These are phyloP conservation scores for Craniophora ligustri DNA, from an alignment of 2,888 invertebrate species.

Conservation along the genomic window DNA sequence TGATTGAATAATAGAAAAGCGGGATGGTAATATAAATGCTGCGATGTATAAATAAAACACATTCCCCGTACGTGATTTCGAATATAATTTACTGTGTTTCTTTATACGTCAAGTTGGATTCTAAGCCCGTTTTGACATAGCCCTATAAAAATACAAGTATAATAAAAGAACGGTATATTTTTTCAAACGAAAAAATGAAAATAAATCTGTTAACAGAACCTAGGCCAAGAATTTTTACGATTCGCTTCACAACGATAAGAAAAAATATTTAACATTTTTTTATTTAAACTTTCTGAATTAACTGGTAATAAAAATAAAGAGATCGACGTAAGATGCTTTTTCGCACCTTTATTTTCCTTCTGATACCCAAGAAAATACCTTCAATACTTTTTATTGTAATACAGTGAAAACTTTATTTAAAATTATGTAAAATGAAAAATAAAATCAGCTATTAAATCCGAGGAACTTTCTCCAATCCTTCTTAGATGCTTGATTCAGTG, in stretches of 20 bases:
- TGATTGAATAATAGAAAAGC: conserved; percentile 76
- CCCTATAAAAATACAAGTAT: conserved; percentile 13
- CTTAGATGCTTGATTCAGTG: conserved; percentile 75
- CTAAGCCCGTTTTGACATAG: conserved; percentile 20
- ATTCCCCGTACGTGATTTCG: conserved; percentile 59
- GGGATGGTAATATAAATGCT: conserved; percentile 53
- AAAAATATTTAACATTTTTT: conserved; percentile 31
- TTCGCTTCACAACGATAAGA: conserved; percentile 19
- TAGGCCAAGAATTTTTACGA: conserved; percentile 31
- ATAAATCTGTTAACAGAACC: conserved; percentile 26
- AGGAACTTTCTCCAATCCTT: conserved; percentile 76
- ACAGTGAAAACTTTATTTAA: conserved; percentile 54
- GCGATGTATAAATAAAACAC: conserved; percentile 53
- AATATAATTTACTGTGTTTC: conserved; percentile 48
- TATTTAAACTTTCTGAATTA: conserved; percentile 35
- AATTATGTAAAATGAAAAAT: conserved; percentile 69
- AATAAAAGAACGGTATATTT: conserved; percentile 5
- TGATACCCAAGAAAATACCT: conserved; percentile 35
- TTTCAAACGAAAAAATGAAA: conserved; percentile 25
- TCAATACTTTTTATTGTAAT: conserved; percentile 41
- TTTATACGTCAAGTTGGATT: conserved; percentile 11
- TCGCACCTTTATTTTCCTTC: conserved; percentile 34
- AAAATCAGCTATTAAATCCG: conserved; percentile 70
- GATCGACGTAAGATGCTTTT: conserved; percentile 45
- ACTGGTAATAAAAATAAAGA: conserved; percentile 50